phyloP scores from a whole-genome alignment of 2,888 invertebrate genomes.

The Drosophila siamana region DNA sequence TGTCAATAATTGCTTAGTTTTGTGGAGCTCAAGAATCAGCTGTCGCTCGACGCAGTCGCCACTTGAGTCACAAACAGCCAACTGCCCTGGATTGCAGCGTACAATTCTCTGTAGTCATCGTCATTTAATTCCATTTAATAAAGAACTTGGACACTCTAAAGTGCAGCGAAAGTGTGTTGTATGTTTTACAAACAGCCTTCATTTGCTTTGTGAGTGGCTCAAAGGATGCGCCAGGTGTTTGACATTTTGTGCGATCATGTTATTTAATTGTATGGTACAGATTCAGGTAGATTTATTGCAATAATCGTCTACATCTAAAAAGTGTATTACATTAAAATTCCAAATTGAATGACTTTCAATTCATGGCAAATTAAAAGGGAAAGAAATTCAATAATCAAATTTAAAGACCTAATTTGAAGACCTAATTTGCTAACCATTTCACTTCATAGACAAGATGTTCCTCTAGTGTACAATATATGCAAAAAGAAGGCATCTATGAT shows the following conservation, averaged over 20 bases:
- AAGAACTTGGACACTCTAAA: not conserved
- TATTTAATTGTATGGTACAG: not conserved
- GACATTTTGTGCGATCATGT: not conserved
- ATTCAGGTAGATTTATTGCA: not conserved
- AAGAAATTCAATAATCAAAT: too few relatives aligned
- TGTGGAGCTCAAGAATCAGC: constrained; percentile 69
- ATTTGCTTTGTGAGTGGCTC: not conserved
- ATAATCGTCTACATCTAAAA: too few relatives aligned
- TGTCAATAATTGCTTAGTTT: constrained; percentile 71
- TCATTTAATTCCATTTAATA: constrained; percentile 1
- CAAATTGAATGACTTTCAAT: too few relatives aligned
- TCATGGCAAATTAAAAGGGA: too few relatives aligned
- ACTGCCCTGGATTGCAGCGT: constrained; percentile 2
- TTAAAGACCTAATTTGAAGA: too few relatives aligned
- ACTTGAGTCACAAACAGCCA: constrained; percentile 7
- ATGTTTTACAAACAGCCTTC: not conserved
- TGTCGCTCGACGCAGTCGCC: constrained; percentile 36
- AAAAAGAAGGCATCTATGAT: too few relatives aligned
- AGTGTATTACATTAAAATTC: too few relatives aligned
- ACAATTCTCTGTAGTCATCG: not conserved
- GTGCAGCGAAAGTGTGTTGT: not conserved
- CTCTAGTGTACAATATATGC: too few relatives aligned
- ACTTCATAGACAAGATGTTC: too few relatives aligned
- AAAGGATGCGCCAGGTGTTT: not conserved
- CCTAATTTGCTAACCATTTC: too few relatives aligned